Percentiles rank a stretch among this genome's conserved stretches.
phyloP scores from a whole-genome alignment of 2,888 invertebrate species.

The Ashinkailepas kermadecensis region DNA sequence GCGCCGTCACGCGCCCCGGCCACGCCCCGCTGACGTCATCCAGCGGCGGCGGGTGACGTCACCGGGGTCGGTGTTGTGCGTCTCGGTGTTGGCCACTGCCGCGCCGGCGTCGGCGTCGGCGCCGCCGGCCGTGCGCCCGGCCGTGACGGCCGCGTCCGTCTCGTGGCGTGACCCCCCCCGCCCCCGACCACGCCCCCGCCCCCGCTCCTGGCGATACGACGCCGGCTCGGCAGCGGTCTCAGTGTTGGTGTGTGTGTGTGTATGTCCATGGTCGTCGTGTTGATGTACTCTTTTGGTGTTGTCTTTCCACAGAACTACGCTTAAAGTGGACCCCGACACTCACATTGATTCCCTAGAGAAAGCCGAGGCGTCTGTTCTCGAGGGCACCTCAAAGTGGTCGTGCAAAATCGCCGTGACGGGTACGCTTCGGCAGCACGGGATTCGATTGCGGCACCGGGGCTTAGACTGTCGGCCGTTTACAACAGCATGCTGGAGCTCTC shows the following conservation, averaged over 20 bases:
- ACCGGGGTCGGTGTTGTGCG: neutral
- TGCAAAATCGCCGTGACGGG: slow-evolving; percentile 99
- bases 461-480: neutral
- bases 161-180: no score
- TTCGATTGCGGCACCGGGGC: slow-evolving; percentile 3
- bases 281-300: slow-evolving; percentile 21
- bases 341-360: slow-evolving; percentile 97
- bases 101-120: neutral
- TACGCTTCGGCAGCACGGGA: slow-evolving; percentile 44
- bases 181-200: no score
- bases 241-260: slow-evolving; percentile 3
- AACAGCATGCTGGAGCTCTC: neutral
- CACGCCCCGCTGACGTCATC: slow-evolving; percentile 6
- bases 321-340: slow-evolving; percentile 94
- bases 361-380: slow-evolving; percentile 94
- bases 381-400: slow-evolving; percentile 99
- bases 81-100: neutral
- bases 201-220: no score
- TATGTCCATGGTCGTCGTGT: neutral
- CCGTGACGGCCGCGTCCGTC: neutral
- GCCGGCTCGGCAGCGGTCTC: neutral
- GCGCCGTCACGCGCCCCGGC: neutral
- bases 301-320: slow-evolving; percentile 72
- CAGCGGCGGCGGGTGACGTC: slow-evolving; percentile 3
- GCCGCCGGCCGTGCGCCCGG: neutral